These are phyloP conservation scores for Petrolisthes manimaculis DNA, from an alignment of 2,888 invertebrate species.

Conservation along the genomic window DNA sequence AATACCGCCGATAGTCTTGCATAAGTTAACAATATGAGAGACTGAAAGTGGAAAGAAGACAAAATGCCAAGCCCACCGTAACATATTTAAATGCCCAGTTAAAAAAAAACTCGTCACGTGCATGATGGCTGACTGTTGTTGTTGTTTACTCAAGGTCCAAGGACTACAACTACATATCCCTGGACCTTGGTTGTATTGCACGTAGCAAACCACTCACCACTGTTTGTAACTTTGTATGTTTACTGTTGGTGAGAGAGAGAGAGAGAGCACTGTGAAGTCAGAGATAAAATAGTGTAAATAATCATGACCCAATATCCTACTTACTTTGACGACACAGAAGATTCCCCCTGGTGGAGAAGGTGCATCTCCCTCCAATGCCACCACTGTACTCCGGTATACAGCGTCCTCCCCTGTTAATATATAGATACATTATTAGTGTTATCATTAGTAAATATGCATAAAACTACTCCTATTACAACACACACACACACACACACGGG, in stretches of 20 bases:
- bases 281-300: not conserved
- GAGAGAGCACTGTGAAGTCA: not conserved
- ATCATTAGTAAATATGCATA: not conserved
- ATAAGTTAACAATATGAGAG: too few species aligned
- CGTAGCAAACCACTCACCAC: too few species aligned
- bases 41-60: too few species aligned
- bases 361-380: conserved; percentile 51
- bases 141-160: too few species aligned
- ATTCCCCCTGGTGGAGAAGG: conserved; percentile 45
- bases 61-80: too few species aligned
- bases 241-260: not conserved
- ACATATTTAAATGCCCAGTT: too few species aligned
- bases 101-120: too few species aligned
- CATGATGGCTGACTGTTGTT: too few species aligned
- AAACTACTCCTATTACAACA: not conserved
- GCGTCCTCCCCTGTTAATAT: conserved; percentile 41
- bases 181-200: too few species aligned
- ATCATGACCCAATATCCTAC: not conserved
- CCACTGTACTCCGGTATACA: conserved; percentile 49
- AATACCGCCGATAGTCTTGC: too few species aligned
- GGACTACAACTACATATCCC: too few species aligned
- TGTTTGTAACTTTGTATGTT: too few species aligned
- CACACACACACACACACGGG: not conserved
- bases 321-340: conserved; percentile 29
- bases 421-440: not conserved